Evolutionary conservation across 37 sponge, comb jelly and placozoan genomes (phyloP).

Genomic region (Bolinopsis microptera): DNA sequence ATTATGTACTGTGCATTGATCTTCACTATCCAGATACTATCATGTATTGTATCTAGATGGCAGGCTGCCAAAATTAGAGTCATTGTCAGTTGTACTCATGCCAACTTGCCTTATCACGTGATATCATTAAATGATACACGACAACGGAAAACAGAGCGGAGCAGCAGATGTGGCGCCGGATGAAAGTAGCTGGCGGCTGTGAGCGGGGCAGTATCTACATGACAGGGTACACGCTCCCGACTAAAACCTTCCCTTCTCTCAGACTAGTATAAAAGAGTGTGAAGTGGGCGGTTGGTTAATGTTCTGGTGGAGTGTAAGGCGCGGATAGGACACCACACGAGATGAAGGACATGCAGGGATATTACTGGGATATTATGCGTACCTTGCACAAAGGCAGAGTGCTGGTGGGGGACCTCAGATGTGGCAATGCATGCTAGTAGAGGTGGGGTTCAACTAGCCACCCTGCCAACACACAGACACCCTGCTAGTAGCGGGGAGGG

Average conservation of each 20-base stretch:
- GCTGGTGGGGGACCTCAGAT: too few relatives aligned
- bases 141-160: neutral
- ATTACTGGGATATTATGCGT: neutral
- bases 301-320: neutral
- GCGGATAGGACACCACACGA: neutral
- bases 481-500: too few relatives aligned
- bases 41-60: neutral
- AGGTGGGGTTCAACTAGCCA: neutral
- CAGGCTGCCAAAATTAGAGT: neutral
- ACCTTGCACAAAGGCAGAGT: neutral
- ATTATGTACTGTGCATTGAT: neutral
- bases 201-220: neutral
- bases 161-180: neutral
- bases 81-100: too few relatives aligned
- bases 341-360: neutral
- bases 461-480: neutral
- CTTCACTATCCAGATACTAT: neutral
- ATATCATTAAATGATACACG: neutral
- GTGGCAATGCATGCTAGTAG: neutral
- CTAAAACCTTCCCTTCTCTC: too few relatives aligned
- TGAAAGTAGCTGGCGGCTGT: neutral
- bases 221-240: too few relatives aligned
- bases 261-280: too few relatives aligned
- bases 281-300: neutral
- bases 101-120: neutral